phyloP scores from a whole-genome alignment of 2,113 vertebrate species.

The Anoplopoma fimbria region DNA sequence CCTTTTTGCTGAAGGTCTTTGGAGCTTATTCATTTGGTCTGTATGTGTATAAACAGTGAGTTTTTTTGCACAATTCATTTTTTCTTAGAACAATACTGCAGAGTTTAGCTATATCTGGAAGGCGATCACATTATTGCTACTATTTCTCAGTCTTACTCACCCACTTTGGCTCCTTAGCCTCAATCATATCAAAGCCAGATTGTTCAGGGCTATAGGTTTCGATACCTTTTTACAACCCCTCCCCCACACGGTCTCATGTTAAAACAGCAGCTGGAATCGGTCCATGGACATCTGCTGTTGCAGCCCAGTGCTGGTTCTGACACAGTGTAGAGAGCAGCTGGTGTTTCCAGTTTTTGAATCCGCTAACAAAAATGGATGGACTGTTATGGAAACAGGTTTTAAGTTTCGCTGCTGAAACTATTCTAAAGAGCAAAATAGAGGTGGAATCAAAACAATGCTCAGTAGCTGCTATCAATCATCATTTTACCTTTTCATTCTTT shows the following conservation, averaged over 20 bases:
- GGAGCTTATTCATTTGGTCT: constrained; percentile 5
- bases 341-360: constrained; percentile 53
- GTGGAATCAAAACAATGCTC: constrained; percentile 42
- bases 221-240: constrained; percentile 67
- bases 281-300: constrained; percentile 74
- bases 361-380: constrained; percentile 35
- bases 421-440: constrained; percentile 60
- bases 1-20: constrained; percentile 54
- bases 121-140: constrained; percentile 2
- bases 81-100: background rate
- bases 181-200: constrained; percentile 42
- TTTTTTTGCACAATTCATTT: background rate
- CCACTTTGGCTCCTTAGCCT: constrained; percentile 19
- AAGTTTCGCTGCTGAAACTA: constrained; percentile 54
- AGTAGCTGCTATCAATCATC: constrained; percentile 34
- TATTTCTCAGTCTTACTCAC: constrained; percentile 21
- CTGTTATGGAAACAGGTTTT: constrained; percentile 68
- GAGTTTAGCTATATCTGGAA: constrained; percentile 11
- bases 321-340: constrained; percentile 56
- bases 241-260: constrained; percentile 46
- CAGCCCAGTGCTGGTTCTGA: constrained; percentile 50
- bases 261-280: constrained; percentile 71
- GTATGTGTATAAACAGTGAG: background rate
- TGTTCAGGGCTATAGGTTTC: constrained; percentile 58
- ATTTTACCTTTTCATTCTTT: background rate